These are phyloP conservation scores for Neoascia interrupta DNA, from an alignment of 2,888 invertebrate genomes.

Conservation along the genomic window DNA sequence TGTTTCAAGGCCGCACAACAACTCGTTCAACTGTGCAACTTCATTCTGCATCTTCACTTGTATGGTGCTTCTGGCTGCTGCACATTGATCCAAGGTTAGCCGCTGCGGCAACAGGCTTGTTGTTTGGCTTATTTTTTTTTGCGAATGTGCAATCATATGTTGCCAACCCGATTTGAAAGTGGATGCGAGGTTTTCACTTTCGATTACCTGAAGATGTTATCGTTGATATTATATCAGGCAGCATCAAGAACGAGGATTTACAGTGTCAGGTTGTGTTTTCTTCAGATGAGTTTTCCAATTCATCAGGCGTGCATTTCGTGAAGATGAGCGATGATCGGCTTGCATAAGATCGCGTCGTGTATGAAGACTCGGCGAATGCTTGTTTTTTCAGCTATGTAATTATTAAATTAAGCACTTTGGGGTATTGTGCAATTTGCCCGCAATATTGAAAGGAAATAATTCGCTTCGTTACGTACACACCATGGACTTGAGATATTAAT, in stretches of 20 bases:
- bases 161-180: slow-evolving; percentile 44
- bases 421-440: not conserved
- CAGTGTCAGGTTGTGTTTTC: slow-evolving; percentile 35
- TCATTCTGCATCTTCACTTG: slow-evolving; percentile 29
- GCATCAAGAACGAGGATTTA: slow-evolving; percentile 29
- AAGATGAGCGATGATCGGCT: slow-evolving; percentile 35
- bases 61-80: not conserved
- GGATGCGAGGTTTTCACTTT: slow-evolving; percentile 50
- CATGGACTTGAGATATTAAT: slow-evolving; percentile 36
- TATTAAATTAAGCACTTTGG: slow-evolving; percentile 21
- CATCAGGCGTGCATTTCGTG: slow-evolving; percentile 14
- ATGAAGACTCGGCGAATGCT: not conserved
- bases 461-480: slow-evolving; percentile 13
- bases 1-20: slow-evolving; percentile 51
- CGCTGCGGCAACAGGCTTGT: too few relatives aligned
- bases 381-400: slow-evolving; percentile 10
- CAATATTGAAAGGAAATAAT: not conserved
- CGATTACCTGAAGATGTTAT: slow-evolving; percentile 31
- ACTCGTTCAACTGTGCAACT: slow-evolving; percentile 23
- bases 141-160: not conserved
- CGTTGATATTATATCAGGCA: slow-evolving; percentile 23
- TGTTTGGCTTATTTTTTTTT: slow-evolving; percentile 1
- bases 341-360: slow-evolving; percentile 2
- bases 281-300: slow-evolving; percentile 9
- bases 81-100: slow-evolving; percentile 35